phyloP scores from a whole-genome alignment of 1,140 invertebrate species.

The Euschistus heros region DNA sequence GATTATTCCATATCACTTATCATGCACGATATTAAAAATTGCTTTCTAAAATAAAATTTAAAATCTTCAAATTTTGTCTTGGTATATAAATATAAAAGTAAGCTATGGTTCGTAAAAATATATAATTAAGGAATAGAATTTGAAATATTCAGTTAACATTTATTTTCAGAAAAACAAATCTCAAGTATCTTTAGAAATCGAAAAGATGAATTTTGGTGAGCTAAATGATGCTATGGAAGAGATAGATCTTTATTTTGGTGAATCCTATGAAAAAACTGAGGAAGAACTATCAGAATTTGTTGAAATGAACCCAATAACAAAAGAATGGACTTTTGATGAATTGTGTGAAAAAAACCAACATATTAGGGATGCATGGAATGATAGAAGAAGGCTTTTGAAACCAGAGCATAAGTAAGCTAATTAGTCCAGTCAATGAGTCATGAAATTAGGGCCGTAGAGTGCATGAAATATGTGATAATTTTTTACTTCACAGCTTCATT shows the following conservation, averaged over 20 bases:
- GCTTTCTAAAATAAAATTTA: too few species aligned
- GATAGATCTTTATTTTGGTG: not conserved
- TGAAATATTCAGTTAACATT: too few species aligned
- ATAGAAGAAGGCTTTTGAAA: constrained; percentile 2
- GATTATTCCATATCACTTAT: too few species aligned
- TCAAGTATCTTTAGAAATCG: constrained; percentile 2
- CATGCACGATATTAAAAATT: too few species aligned
- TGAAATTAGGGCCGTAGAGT: too few species aligned
- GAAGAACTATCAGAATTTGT: not conserved
- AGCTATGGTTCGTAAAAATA: too few species aligned
- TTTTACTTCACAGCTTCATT: too few species aligned
- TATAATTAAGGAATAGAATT: too few species aligned
- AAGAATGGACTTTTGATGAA: constrained; percentile 1
- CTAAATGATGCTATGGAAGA: not conserved
- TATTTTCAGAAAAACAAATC: not conserved
- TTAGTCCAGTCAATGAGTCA: too few species aligned
- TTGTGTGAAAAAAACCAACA: not conserved
- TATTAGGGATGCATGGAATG: constrained; percentile 6
- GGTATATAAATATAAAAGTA: too few species aligned
- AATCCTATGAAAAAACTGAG: not conserved
- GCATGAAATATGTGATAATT: too few species aligned
- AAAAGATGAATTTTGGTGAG: not conserved
- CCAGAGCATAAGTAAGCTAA: not conserved
- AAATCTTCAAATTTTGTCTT: too few species aligned
- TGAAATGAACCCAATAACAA: not conserved